Conservation (phyloP, 2,888 invertebrate species). For the Lutraria lutraria region DNA sequence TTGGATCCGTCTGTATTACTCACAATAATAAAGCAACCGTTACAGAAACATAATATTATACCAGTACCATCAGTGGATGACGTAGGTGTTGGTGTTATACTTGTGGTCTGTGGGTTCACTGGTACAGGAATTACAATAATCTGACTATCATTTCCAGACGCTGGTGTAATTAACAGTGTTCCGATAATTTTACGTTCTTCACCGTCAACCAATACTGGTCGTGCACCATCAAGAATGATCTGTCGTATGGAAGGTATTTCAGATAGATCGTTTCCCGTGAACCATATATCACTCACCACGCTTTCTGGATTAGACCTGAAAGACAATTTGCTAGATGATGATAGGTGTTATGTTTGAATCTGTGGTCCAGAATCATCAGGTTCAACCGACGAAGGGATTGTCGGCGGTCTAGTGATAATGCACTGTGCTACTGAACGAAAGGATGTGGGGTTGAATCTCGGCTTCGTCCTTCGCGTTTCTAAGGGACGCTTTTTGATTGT, state of each 20-base stretch:
- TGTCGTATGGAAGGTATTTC: conserved; percentile 54
- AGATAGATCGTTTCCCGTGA: conserved; percentile 62
- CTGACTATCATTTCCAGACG: conserved; percentile 24
- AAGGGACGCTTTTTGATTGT: no score
- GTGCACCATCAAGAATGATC: conserved; percentile 64
- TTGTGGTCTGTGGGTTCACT: conserved; percentile 38
- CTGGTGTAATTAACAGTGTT: conserved; percentile 55
- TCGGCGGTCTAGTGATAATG: no score
- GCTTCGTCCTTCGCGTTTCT: no score
- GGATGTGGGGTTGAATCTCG: no score
- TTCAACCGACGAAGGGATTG: no score
- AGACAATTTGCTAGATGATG: not conserved
- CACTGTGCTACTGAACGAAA: no score
- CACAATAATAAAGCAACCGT: not conserved
- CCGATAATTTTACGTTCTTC: conserved; percentile 54
- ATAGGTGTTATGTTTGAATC: no score
- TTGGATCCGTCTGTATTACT: no score
- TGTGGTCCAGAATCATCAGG: no score
- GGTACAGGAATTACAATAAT: conserved; percentile 44
- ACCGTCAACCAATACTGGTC: conserved; percentile 50
- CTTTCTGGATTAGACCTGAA: conserved; percentile 56
- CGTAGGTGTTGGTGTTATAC: conserved; percentile 32
- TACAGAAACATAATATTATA: not conserved
- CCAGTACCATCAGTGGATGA: conserved; percentile 22
- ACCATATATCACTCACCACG: conserved; percentile 65